These are phyloP conservation scores for Yponomeuta sedellus DNA, from an alignment of 2,888 invertebrate genomes.

Conservation along the genomic window DNA sequence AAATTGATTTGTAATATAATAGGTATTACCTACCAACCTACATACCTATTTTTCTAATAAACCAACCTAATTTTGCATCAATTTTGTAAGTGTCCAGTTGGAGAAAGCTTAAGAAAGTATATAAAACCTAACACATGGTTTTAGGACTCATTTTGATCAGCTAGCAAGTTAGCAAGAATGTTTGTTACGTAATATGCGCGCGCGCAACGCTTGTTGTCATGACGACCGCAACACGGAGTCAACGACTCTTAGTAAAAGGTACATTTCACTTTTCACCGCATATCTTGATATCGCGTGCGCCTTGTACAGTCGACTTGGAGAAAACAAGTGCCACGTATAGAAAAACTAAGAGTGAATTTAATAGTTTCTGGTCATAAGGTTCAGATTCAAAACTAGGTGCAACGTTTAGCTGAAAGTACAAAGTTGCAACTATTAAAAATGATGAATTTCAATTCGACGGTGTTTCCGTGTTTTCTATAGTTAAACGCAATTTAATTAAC, in stretches of 20 bases:
- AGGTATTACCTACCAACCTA: too few species aligned
- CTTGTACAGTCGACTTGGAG: slow-evolving; percentile 32
- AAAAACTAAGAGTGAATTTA: too few species aligned
- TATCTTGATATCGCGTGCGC: slow-evolving; percentile 21
- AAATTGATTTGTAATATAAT: neutral
- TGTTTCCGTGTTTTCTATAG: too few species aligned
- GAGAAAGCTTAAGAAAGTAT: neutral
- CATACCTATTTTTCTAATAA: too few species aligned
- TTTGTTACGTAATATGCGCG: slow-evolving; percentile 12
- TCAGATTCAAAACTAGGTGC: too few species aligned
- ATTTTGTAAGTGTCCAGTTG: neutral
- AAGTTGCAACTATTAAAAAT: too few species aligned
- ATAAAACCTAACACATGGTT: neutral
- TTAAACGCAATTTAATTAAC: too few species aligned
- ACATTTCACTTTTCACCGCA: slow-evolving; percentile 32
- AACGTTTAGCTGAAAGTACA: too few species aligned
- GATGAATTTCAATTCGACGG: too few species aligned
- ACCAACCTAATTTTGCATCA: neutral
- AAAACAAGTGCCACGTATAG: too few species aligned
- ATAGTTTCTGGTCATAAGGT: too few species aligned
- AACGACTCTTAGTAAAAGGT: slow-evolving; percentile 20
- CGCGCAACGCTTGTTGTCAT: slow-evolving; percentile 24
- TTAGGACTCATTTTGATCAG: neutral
- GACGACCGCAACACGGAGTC: slow-evolving; percentile 27
- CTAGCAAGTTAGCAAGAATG: neutral